A percentile compares a stretch with the other conserved stretches of the same genome.
Evolutionary conservation across 2,113 vertebrate species (phyloP).

Genomic region (Podarcis cretensis): DNA sequence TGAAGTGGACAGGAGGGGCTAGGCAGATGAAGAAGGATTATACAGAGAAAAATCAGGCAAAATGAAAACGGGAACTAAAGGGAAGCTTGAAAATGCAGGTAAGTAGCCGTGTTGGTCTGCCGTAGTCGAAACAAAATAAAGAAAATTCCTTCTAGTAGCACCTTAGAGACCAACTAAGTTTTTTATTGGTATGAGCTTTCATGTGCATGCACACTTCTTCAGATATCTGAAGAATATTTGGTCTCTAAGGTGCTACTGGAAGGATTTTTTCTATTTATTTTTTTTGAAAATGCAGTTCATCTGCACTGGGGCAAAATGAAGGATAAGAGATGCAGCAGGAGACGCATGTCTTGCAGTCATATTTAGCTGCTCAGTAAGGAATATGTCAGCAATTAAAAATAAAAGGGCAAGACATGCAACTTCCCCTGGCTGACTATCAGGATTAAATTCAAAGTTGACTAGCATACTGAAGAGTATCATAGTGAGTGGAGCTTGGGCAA

Average conservation of each 20-base stretch:
- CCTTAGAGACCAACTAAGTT: too few relatives aligned
- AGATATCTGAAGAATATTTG: too few relatives aligned
- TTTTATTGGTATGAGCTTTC: too few relatives aligned
- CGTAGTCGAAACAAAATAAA: too few relatives aligned
- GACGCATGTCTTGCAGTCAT: background rate
- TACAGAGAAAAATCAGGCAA: background rate
- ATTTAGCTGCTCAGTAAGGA: background rate
- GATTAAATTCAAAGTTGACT: background rate
- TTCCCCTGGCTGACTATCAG: background rate
- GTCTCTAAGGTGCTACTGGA: too few relatives aligned
- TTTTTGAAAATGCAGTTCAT: background rate
- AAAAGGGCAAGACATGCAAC: background rate
- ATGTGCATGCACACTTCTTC: too few relatives aligned
- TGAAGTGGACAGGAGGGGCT: background rate
- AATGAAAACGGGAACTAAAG: background rate
- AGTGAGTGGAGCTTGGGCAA: background rate
- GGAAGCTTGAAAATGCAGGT: background rate
- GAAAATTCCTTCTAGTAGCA: too few relatives aligned
- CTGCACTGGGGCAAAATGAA: background rate
- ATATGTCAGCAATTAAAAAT: background rate
- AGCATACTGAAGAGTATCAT: too few relatives aligned
- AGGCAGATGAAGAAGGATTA: background rate
- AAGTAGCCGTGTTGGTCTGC: too few relatives aligned
- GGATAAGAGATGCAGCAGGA: background rate
- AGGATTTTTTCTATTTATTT: too few relatives aligned